phyloP scores from a whole-genome alignment of 2,888 invertebrate genomes.

The Folsomia manolachei region DNA sequence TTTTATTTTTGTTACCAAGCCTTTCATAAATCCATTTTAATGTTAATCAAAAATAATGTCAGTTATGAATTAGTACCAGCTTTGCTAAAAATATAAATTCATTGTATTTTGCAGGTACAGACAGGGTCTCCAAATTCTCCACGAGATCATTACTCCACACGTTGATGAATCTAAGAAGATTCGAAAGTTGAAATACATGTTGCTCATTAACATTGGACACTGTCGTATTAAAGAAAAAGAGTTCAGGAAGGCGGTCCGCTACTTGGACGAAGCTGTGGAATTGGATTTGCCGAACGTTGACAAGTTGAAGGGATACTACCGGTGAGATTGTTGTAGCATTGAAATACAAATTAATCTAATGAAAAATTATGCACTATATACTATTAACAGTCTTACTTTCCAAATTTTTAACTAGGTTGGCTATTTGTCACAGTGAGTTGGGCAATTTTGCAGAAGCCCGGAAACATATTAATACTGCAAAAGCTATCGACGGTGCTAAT shows the following conservation, averaged over 20 bases:
- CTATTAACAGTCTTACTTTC: background rate
- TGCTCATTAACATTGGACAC: slow-evolving; percentile 69
- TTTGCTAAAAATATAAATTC: background rate
- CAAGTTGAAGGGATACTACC: slow-evolving; percentile 31
- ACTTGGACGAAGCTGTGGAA: slow-evolving; percentile 62
- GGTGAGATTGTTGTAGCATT: too few relatives aligned
- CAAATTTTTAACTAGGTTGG: too few relatives aligned
- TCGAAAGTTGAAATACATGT: slow-evolving; percentile 63
- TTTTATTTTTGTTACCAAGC: too few relatives aligned
- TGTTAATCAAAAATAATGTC: too few relatives aligned
- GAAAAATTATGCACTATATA: background rate
- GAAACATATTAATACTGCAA: slow-evolving; percentile 13
- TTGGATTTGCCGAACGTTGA: slow-evolving; percentile 18
- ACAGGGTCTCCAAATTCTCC: background rate
- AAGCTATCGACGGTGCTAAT: slow-evolving; percentile 10
- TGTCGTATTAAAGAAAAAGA: slow-evolving; percentile 65
- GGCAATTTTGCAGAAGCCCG: slow-evolving; percentile 27
- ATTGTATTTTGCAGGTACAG: slow-evolving; percentile 19
- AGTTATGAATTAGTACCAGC: background rate
- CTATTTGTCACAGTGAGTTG: slow-evolving; percentile 20
- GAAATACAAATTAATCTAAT: background rate
- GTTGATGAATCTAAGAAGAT: slow-evolving; percentile 63
- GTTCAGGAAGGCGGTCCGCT: slow-evolving; percentile 63
- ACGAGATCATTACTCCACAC: slow-evolving; percentile 54
- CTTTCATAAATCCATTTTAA: too few relatives aligned